Conservation (phyloP, 2,113 vertebrate genomes). For the Dipodomys spectabilis region DNA sequence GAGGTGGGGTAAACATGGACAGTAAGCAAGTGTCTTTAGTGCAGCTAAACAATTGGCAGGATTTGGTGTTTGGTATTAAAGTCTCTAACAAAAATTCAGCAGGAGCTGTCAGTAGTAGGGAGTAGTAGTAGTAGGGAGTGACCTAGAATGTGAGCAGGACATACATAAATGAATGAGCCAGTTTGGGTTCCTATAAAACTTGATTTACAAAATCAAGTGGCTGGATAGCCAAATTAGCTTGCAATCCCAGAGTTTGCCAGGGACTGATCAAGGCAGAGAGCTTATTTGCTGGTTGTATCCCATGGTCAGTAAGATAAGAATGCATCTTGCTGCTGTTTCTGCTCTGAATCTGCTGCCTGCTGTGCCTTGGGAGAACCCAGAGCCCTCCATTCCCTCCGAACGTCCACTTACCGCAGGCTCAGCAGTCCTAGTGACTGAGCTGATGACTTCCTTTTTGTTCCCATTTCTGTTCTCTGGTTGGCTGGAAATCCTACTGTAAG, state of each 20-base stretch:
- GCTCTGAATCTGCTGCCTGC: background rate
- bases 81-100: background rate
- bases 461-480: background rate
- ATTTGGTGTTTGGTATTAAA: background rate
- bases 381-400: background rate
- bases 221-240: background rate
- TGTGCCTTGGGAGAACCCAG: background rate
- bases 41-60: background rate
- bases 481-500: slow-evolving; percentile 41
- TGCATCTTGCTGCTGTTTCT: background rate
- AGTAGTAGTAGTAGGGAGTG: background rate
- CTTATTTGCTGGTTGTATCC: background rate
- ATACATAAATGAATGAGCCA: background rate
- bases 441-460: background rate
- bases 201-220: slow-evolving; percentile 28
- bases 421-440: background rate
- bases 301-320: background rate
- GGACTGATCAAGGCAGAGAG: background rate
- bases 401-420: background rate
- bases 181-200: slow-evolving; percentile 22
- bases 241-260: background rate
- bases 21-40: background rate
- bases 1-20: background rate
- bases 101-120: background rate
- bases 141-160: background rate